These are phyloP conservation scores for Agrotis puta DNA, from an alignment of 2,888 invertebrate species.

Conservation along the genomic window DNA sequence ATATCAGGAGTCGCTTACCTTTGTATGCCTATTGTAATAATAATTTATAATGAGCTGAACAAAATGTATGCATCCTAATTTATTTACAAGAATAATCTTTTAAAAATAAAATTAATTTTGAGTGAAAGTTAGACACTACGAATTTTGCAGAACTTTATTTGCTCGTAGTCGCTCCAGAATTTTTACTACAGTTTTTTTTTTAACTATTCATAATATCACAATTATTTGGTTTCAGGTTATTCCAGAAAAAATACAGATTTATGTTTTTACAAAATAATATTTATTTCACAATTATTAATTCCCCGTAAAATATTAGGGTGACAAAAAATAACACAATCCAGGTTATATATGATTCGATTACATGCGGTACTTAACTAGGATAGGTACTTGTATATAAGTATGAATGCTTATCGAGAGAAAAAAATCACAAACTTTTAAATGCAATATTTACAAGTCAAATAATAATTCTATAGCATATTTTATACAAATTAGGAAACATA, in stretches of 20 bases:
- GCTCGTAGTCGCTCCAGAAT: background rate
- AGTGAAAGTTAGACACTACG: too few relatives aligned
- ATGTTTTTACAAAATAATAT: constrained; percentile 83
- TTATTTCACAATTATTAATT: constrained; percentile 81
- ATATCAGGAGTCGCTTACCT: too few relatives aligned
- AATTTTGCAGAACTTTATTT: background rate
- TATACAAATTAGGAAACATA: constrained; percentile 76
- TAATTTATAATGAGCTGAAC: too few relatives aligned
- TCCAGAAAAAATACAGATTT: constrained; percentile 51
- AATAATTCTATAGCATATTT: constrained; percentile 72
- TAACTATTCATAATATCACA: background rate
- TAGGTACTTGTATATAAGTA: constrained; percentile 76
- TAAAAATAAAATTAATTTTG: too few relatives aligned
- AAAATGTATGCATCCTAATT: too few relatives aligned
- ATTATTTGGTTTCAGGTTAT: background rate
- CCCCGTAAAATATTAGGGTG: constrained; percentile 75
- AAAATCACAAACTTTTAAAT: constrained; percentile 88
- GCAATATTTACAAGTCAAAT: constrained; percentile 87
- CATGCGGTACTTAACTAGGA: constrained; percentile 81
- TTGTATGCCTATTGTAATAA: too few relatives aligned
- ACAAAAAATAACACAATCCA: constrained; percentile 84
- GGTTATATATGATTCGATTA: constrained; percentile 83
- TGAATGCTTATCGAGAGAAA: constrained; percentile 73
- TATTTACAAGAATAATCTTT: too few relatives aligned
- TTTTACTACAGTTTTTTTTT: background rate